A percentile compares a stretch with the other conserved stretches of the same genome.
Evolutionary conservation across 2,797 vertebrate genomes (phyloP).

Genomic region (Dallia pectoralis): DNA sequence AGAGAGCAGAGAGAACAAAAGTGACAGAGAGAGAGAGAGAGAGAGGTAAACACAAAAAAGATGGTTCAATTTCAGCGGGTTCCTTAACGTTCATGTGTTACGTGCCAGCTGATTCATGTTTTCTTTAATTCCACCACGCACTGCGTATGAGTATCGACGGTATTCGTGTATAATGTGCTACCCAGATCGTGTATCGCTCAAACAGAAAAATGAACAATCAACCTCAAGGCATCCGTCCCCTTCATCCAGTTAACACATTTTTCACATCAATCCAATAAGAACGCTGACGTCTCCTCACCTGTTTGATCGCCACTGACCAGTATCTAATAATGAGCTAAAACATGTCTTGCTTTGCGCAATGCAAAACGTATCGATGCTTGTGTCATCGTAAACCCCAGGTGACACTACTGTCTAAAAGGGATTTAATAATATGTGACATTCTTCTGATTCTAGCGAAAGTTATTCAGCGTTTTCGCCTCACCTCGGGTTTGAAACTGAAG

Average conservation of each 20-base stretch:
- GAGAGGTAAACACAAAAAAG: neutral
- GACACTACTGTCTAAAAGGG: constrained; percentile 49
- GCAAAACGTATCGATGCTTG: constrained; percentile 25
- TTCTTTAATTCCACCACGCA: too few species aligned
- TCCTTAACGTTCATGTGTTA: too few species aligned
- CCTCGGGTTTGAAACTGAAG: constrained; percentile 53
- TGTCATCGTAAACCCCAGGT: constrained; percentile 32
- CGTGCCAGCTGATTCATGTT: too few species aligned
- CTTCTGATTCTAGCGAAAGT: constrained; percentile 43
- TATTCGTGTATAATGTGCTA: too few species aligned
- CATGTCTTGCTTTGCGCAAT: constrained; percentile 2
- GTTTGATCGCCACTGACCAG: neutral
- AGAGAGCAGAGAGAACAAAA: neutral
- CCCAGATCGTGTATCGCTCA: too few species aligned
- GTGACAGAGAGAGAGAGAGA: neutral
- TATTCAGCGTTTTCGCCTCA: constrained; percentile 44
- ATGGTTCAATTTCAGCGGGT: too few species aligned
- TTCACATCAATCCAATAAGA: too few species aligned
- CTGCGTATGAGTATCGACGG: too few species aligned
- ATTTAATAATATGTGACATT: constrained; percentile 47
- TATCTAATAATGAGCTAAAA: constrained; percentile 22
- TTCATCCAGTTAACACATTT: too few species aligned
- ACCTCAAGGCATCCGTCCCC: too few species aligned
- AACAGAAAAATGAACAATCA: too few species aligned
- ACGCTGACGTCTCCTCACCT: too few species aligned